A percentile compares a stretch with the other conserved stretches of the same genome.
These are phyloP conservation scores for Phalangium opilio DNA, from an alignment of 2,888 invertebrate species.

Conservation along the genomic window DNA sequence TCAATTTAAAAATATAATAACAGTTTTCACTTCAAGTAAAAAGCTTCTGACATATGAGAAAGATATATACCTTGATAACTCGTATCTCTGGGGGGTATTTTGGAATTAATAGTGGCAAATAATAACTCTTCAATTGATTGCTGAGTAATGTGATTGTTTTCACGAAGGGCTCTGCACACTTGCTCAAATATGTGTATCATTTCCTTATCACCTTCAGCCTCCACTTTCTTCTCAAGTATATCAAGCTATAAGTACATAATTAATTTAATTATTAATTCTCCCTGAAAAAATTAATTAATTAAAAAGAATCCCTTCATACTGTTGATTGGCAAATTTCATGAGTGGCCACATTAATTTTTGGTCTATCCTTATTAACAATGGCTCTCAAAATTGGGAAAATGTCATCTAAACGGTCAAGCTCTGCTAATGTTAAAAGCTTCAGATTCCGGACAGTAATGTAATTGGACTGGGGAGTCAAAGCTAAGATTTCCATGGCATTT, in stretches of 20 bases:
- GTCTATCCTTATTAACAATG: constrained; percentile 34
- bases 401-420: constrained; percentile 48
- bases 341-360: constrained; percentile 5
- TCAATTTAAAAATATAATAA: no score
- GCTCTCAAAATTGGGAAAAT: constrained; percentile 42
- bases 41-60: no score
- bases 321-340: constrained; percentile 14
- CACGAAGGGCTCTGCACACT: constrained; percentile 11
- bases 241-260: constrained; percentile 7
- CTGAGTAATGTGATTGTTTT: constrained; percentile 10
- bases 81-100: constrained; percentile 4
- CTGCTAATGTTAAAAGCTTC: constrained; percentile 43
- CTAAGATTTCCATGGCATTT: constrained; percentile 46
- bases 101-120: constrained; percentile 7
- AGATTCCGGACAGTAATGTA: constrained; percentile 54
- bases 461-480: constrained; percentile 38
- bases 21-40: no score
- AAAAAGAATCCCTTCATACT: constrained; percentile 5
- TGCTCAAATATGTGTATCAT: constrained; percentile 16
- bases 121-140: constrained; percentile 13
- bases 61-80: no score
- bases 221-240: constrained; percentile 8
- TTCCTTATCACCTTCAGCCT: constrained; percentile 12
- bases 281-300: background rate
- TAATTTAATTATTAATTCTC: background rate